phyloP scores from a whole-genome alignment of 2,113 vertebrate genomes.

The Heptranchias perlo region DNA sequence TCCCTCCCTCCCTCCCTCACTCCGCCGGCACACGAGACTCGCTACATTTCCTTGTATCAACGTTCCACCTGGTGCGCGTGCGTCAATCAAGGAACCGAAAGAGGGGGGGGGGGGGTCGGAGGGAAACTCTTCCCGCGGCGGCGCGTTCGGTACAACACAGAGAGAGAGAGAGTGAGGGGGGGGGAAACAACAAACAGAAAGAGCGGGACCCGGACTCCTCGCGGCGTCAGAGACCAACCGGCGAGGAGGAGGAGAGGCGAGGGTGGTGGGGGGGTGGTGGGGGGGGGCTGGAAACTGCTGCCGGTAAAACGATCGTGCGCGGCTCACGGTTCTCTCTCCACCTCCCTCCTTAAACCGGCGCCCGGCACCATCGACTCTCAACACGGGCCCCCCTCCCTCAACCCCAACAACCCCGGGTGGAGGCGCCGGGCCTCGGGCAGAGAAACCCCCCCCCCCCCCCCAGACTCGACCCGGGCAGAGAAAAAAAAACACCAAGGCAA shows the following conservation, averaged over 20 bases:
- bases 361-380: no score
- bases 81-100: background rate
- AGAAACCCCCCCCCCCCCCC: no score
- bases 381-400: background rate
- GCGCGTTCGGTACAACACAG: no score
- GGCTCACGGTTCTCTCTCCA: background rate
- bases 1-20: background rate
- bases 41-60: constrained; percentile 25
- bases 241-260: no score
- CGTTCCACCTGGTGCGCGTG: background rate
- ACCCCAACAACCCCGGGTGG: background rate
- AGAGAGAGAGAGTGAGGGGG: no score
- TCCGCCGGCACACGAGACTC: background rate
- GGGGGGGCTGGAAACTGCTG: no score
- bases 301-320: background rate
- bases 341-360: no score
- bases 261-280: no score
- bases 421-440: background rate
- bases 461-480: background rate
- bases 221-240: background rate
- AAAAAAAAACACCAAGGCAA: background rate
- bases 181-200: no score
- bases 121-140: no score
- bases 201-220: no score
- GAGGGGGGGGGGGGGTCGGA: background rate